phyloP scores from a whole-genome alignment of 1,140 invertebrate species.

The Thaumetopoea pityocampa region DNA sequence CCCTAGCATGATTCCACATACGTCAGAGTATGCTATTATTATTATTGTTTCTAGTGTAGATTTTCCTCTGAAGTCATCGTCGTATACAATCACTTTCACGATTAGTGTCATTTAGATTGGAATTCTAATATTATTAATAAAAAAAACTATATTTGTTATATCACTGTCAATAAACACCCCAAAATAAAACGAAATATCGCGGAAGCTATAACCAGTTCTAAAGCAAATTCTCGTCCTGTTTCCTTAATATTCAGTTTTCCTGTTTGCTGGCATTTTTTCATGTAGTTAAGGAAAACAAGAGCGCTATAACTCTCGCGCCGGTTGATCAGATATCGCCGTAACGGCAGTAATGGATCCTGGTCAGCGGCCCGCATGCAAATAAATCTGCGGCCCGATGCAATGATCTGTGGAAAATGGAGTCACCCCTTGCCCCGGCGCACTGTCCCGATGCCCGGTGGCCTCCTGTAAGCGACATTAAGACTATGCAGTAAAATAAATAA shows the following conservation, averaged over 20 bases:
- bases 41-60: too few species aligned
- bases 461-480: background rate
- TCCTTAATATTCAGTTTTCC: slow-evolving; percentile 46
- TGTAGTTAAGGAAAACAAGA: slow-evolving; percentile 68
- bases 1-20: too few species aligned
- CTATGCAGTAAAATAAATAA: slow-evolving; percentile 29
- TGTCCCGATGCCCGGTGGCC: slow-evolving; percentile 23
- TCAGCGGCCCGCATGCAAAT: slow-evolving; percentile 75
- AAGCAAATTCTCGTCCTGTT: slow-evolving; percentile 30
- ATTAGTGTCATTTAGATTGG: too few species aligned
- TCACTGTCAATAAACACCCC: slow-evolving; percentile 25
- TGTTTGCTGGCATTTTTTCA: slow-evolving; percentile 52
- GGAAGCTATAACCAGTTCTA: slow-evolving; percentile 63
- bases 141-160: slow-evolving; percentile 13
- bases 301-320: slow-evolving; percentile 67
- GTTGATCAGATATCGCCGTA: slow-evolving; percentile 69
- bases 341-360: slow-evolving; percentile 75
- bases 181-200: slow-evolving; percentile 54
- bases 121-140: slow-evolving; percentile 14
- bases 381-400: slow-evolving; percentile 73
- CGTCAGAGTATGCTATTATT: too few species aligned
- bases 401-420: slow-evolving; percentile 73
- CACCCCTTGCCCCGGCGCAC: slow-evolving; percentile 37
- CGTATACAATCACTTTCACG: too few species aligned
- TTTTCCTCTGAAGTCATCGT: too few species aligned